These are phyloP conservation scores for Murina feae DNA, from an alignment of 2,113 vertebrate genomes.

Conservation along the genomic window DNA sequence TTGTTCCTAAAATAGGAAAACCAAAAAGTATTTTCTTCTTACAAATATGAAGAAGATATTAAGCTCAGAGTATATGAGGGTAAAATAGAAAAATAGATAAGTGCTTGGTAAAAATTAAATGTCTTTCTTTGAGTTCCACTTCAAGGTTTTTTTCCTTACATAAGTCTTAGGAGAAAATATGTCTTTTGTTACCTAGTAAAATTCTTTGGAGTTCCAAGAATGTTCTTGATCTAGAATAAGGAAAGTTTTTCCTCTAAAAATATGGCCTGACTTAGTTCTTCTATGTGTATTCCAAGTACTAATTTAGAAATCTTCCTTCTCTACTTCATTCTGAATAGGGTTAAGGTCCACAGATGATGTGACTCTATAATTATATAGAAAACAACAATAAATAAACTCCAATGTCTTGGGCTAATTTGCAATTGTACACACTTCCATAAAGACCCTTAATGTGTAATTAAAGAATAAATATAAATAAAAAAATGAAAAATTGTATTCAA, in stretches of 20 bases:
- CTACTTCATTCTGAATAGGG: neutral
- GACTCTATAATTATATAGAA: neutral
- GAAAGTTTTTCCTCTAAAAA: neutral
- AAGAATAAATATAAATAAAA: neutral
- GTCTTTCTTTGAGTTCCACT: neutral
- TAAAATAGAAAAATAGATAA: neutral
- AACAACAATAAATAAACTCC: neutral
- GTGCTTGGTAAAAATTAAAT: neutral
- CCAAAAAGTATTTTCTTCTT: neutral
- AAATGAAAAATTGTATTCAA: neutral
- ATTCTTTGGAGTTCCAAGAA: neutral
- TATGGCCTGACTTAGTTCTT: neutral
- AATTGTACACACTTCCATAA: neutral
- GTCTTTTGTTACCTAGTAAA: neutral
- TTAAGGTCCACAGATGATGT: neutral
- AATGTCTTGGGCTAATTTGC: neutral
- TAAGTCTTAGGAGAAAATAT: constrained; percentile 18
- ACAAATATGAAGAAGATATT: neutral
- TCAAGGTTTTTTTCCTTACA: neutral
- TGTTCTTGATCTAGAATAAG: neutral
- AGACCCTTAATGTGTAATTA: neutral
- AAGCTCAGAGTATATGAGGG: neutral
- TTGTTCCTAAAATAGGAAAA: neutral
- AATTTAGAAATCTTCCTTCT: neutral
- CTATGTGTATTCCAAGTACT: neutral